These are phyloP conservation scores for Mycteria americana DNA, from an alignment of 2,797 vertebrate genomes.

Conservation along the genomic window DNA sequence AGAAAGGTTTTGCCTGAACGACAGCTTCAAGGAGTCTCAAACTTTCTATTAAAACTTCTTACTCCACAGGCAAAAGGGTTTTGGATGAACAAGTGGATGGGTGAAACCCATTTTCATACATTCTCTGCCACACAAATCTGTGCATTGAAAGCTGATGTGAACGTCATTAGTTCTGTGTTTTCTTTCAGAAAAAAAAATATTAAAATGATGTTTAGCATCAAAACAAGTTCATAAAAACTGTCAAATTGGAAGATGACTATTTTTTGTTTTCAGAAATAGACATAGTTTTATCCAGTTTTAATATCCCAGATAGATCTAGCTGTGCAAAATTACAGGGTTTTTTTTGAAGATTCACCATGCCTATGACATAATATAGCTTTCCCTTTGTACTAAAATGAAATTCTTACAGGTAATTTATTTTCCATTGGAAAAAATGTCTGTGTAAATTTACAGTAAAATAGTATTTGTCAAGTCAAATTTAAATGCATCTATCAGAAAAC, in stretches of 20 bases:
- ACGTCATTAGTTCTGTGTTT: background rate
- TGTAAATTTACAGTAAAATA: background rate
- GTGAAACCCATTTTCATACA: background rate
- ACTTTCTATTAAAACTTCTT: background rate
- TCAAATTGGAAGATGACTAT: background rate
- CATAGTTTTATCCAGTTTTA: background rate
- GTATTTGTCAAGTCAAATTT: background rate
- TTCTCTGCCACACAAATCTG: background rate
- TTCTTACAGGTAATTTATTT: background rate
- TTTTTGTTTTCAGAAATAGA: background rate
- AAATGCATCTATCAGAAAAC: background rate
- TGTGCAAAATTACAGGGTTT: background rate
- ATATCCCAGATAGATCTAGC: background rate
- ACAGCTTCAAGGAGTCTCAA: background rate
- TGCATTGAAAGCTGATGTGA: background rate
- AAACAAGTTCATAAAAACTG: background rate
- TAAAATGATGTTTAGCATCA: background rate
- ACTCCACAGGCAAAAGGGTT: background rate
- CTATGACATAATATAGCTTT: background rate
- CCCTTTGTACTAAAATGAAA: background rate
- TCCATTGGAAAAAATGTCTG: background rate
- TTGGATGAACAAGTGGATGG: background rate
- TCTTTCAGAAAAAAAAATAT: background rate
- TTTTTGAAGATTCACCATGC: background rate
- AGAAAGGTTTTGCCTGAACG: background rate